A percentile compares a stretch with the other conserved stretches of the same genome.
Conservation (phyloP, 2,888 invertebrate genomes). For the Tipula lateralis region DNA sequence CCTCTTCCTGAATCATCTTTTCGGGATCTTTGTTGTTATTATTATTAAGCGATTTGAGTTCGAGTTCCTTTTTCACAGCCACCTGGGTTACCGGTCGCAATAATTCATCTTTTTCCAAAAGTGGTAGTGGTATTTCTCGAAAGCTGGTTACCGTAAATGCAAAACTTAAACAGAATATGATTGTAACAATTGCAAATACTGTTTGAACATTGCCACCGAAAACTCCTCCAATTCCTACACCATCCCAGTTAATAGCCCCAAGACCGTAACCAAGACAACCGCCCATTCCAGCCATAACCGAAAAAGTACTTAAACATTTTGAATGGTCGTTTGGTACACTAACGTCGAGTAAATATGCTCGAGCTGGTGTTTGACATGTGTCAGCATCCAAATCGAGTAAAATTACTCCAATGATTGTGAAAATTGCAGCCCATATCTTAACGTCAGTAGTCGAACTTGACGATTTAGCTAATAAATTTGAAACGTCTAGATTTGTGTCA, state of each 20-base stretch:
- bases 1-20: constrained; percentile 31
- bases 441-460: neutral
- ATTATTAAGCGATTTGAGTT: constrained; percentile 41
- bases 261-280: constrained; percentile 58
- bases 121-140: constrained; percentile 54
- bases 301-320: constrained; percentile 57
- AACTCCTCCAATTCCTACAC: constrained; percentile 48
- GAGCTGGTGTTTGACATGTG: constrained; percentile 60
- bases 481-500: neutral
- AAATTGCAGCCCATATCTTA: constrained; percentile 49
- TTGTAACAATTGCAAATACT: constrained; percentile 55
- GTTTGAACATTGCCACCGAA: constrained; percentile 57
- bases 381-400: constrained; percentile 61
- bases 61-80: constrained; percentile 44
- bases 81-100: constrained; percentile 44
- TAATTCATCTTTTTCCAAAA: constrained; percentile 46
- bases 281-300: constrained; percentile 60
- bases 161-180: constrained; percentile 55
- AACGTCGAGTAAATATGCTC: constrained; percentile 60
- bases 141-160: constrained; percentile 56
- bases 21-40: neutral
- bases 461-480: neutral
- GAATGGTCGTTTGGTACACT: constrained; percentile 59
- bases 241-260: constrained; percentile 58
- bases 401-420: constrained; percentile 59